Base-by-base conservation (phyloP, 2,113 vertebrate genomes). In the Onychorhynchus coronatus region DNA sequence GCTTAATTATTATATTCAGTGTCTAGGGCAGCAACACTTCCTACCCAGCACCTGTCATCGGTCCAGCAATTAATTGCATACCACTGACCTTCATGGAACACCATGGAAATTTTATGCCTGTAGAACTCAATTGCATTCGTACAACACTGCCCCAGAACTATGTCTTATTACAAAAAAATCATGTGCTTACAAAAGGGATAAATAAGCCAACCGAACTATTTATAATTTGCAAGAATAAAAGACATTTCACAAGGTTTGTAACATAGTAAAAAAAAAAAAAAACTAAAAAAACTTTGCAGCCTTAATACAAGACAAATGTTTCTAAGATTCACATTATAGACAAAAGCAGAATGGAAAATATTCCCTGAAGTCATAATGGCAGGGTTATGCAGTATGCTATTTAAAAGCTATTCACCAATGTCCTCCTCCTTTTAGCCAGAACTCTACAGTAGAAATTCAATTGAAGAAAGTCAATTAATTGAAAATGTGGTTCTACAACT, bases 101-200 rank as follows among this genome's bases (percentile, higher is more conserved):
- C 98, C 98, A 98, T 98, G 98, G 98, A 98, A 99, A 99, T 99
- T 97, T 98, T 97, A 97, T 98, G 98, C 97, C 98, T 98, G 97
- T 92, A 96, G 93, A 97, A 97, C 97, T 97, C 94, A 97, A 97
- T 95, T 98, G 97, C 97, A 98, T 97, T 88, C 44, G 25, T 98
- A 97, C 97, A 96, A 97, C 96, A 97, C 95, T 96, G 96, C 95
- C 96, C 92, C 93, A 96, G 97, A 98, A 97, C 97, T 98, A 97
- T 96, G 96, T 97, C 97, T 70, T 93, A 22, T 70, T 80, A 73
- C 52, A 28, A 77, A 97, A 95, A 89, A 88, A 84, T n/a, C 83
- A 67, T 30, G 25, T 79, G 66, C 89, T 94, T 91, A 93, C 81
- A 79, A 88, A 96, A 95, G 63, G 55, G 33, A 78, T n/a, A 72